Conservation (phyloP, 2,113 vertebrate species). For the Lagopus muta region DNA sequence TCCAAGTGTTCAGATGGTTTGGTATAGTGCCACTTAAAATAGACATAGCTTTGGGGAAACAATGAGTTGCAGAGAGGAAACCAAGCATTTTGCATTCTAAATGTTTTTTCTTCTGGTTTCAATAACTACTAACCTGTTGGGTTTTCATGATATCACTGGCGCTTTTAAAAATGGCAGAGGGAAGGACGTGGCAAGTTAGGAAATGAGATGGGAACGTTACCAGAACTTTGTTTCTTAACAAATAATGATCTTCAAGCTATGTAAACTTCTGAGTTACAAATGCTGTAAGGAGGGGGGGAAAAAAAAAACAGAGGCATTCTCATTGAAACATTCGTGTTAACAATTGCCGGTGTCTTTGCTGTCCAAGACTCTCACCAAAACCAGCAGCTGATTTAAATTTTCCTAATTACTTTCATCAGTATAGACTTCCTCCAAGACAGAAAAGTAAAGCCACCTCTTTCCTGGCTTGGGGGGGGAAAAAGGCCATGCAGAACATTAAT, state of each 20-base stretch:
- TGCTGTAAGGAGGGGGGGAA: background rate
- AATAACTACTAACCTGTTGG: background rate
- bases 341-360: background rate
- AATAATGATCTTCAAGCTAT: conserved; percentile 11
- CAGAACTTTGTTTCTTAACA: background rate
- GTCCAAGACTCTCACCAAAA: background rate
- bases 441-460: background rate
- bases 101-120: conserved; percentile 21
- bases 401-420: background rate
- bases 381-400: conserved; percentile 14
- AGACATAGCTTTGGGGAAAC: background rate
- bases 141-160: background rate
- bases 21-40: background rate
- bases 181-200: background rate
- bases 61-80: background rate
- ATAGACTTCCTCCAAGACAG: background rate
- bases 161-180: background rate
- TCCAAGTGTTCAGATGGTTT: background rate
- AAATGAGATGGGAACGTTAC: background rate
- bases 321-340: background rate
- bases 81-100: background rate
- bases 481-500: background rate
- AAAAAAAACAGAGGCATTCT: background rate
- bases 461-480: background rate
- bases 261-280: conserved; percentile 1